A percentile compares a stretch with the other conserved stretches of the same genome.
phyloP scores from a whole-genome alignment of 2,113 vertebrate species.

The Sorex fumeus region DNA sequence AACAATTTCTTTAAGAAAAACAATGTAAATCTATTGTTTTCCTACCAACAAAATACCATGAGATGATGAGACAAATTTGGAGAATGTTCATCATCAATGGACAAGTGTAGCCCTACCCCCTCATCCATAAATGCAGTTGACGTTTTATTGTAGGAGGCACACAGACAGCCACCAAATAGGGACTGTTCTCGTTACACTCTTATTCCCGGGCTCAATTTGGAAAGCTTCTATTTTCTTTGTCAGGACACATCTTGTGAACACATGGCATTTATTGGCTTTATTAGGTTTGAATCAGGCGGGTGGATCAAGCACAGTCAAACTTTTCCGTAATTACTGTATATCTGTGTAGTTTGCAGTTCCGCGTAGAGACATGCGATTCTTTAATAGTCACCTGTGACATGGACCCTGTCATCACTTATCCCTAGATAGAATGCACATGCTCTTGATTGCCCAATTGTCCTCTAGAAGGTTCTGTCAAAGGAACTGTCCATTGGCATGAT shows the following conservation, averaged over 20 bases:
- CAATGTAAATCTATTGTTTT: background rate
- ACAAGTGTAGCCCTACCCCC: background rate
- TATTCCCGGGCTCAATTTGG: constrained; percentile 38
- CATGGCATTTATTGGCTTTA: background rate
- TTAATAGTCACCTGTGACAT: constrained; percentile 10
- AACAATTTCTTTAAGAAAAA: background rate
- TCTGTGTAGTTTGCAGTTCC: constrained; percentile 15
- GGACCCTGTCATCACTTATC: background rate
- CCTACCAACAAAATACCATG: background rate
- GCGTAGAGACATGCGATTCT: background rate
- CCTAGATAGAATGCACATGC: background rate
- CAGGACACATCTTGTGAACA: constrained; percentile 35
- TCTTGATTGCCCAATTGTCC: background rate
- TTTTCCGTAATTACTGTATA: background rate
- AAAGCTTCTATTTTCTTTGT: constrained; percentile 29
- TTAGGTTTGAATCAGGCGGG: background rate
- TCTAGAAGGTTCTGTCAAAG: constrained; percentile 22
- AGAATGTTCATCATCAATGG: constrained; percentile 38
- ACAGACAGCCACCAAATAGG: background rate
- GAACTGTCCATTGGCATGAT: background rate
- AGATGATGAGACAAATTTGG: background rate
- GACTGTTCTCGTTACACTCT: background rate
- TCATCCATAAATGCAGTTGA: background rate
- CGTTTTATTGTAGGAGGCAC: background rate
- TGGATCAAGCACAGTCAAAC: background rate